Evolutionary conservation across 2,888 invertebrate genomes (phyloP), one percentile per base, ranked within the genome.

Genomic region (Marronus borbonicus): DNA sequence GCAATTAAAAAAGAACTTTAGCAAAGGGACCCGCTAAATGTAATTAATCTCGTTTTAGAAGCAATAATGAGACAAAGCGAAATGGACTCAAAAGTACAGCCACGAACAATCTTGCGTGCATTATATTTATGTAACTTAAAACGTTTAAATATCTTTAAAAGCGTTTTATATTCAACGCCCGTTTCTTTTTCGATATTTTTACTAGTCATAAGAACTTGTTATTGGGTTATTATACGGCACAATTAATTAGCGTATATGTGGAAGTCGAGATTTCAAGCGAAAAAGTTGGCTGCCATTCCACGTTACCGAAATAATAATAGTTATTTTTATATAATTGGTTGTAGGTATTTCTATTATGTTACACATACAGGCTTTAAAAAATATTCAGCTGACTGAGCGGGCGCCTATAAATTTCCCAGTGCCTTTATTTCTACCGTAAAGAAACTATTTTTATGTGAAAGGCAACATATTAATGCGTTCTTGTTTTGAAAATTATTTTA

Each of bases 401-500:
- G 70, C 70, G 70, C 70, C 70, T 55, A 58, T 70, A 55, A 55
- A 70, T 58, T 70, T 70, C 55, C 8, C 58, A 17, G 31, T 36
- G 52, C 55, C 36, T 70, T 70, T 70, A 70, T 70, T 70, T 70
- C 70, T 55, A 70, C 70, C 36, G 70, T 70, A 70, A 70, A 70
- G 70, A 70, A 70, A 70, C 55, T 70, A 70, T 70, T 70, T 70
- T 70, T 70, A 70, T 58, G 55, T 58, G 52, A 70, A 70, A 52
- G 55, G 55, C 36, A 39, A 36, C 55, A 70, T 70, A 36, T 70
- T 52, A 69, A 52, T 55, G 55, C 36, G 70, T 36, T 70, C 70
- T 55, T 58, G 70, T 70, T 70, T 70, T 58, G 44, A 70, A 58
- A 70, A 24, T 70, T 70, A 70, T 70, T 70, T 70, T 70, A 70